phyloP scores from a whole-genome alignment of 2,113 vertebrate genomes.

The Callithrix jacchus region DNA sequence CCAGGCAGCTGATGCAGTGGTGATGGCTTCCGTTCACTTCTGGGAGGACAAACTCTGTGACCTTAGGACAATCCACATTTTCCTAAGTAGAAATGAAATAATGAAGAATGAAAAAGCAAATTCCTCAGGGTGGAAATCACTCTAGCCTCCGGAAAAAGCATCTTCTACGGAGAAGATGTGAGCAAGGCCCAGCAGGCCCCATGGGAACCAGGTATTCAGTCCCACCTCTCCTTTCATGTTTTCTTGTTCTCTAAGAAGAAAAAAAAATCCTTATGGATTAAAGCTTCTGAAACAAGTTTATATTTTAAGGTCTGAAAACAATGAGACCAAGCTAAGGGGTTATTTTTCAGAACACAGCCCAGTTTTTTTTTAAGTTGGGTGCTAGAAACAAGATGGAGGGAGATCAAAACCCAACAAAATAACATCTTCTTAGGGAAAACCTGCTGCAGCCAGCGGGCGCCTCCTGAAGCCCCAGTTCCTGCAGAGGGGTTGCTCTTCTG shows the following conservation, averaged over 20 bases:
- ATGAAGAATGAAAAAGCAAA: background rate
- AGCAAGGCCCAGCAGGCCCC: rapidly evolving
- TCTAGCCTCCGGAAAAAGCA: background rate
- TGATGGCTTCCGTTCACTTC: rapidly evolving
- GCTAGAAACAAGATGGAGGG: background rate
- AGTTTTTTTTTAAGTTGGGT: background rate
- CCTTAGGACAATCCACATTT: rapidly evolving
- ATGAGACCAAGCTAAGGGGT: background rate
- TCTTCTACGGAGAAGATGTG: background rate
- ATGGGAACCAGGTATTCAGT: rapidly evolving
- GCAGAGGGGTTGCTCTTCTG: background rate
- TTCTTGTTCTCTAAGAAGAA: background rate
- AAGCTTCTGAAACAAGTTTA: background rate
- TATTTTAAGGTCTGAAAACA: background rate
- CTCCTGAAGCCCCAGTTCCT: rapidly evolving
- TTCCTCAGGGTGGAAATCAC: rapidly evolving
- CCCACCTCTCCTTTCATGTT: background rate
- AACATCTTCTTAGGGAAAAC: background rate
- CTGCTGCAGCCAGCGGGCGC: rapidly evolving
- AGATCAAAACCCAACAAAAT: background rate
- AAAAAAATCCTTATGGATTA: background rate
- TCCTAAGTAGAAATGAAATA: background rate
- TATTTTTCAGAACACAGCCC: background rate
- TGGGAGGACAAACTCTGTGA: background rate
- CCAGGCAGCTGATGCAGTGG: too few species aligned